Percentiles rank a stretch among this genome's conserved stretches.
Evolutionary conservation across 2,113 vertebrate genomes (phyloP).

Genomic region (Neopipo cinnamomea): DNA sequence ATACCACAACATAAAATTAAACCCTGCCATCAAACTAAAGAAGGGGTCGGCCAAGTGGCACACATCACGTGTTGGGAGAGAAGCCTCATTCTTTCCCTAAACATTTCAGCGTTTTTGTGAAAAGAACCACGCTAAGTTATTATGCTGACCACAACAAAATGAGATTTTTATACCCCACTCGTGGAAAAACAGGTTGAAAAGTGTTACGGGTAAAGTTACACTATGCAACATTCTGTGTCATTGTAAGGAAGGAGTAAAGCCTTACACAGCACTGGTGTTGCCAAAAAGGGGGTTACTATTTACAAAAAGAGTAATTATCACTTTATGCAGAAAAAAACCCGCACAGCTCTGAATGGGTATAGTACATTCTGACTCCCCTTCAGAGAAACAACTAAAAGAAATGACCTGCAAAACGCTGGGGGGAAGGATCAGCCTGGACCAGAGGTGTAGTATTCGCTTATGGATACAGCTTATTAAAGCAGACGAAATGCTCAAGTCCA

Average conservation of each 20-base stretch:
- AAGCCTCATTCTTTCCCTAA: constrained; percentile 1
- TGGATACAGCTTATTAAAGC: neutral
- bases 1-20: constrained; percentile 42
- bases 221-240: neutral
- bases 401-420: neutral
- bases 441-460: neutral
- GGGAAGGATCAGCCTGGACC: neutral
- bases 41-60: constrained; percentile 61
- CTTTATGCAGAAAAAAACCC: neutral
- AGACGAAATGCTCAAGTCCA: neutral
- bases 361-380: neutral
- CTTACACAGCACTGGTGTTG: neutral
- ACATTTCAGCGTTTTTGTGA: neutral
- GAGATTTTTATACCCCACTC: neutral
- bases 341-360: neutral
- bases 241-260: neutral
- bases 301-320: neutral
- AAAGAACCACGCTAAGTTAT: neutral
- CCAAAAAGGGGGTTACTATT: neutral
- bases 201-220: neutral
- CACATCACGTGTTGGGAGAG: constrained; percentile 13
- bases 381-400: neutral
- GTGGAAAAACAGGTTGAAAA: constrained; percentile 3
- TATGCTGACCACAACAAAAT: neutral
- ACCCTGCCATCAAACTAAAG: constrained; percentile 22